Percentiles rank a stretch among this genome's conserved stretches.
Conservation (phyloP, 2,113 vertebrate genomes). For the Oriolus oriolus region DNA sequence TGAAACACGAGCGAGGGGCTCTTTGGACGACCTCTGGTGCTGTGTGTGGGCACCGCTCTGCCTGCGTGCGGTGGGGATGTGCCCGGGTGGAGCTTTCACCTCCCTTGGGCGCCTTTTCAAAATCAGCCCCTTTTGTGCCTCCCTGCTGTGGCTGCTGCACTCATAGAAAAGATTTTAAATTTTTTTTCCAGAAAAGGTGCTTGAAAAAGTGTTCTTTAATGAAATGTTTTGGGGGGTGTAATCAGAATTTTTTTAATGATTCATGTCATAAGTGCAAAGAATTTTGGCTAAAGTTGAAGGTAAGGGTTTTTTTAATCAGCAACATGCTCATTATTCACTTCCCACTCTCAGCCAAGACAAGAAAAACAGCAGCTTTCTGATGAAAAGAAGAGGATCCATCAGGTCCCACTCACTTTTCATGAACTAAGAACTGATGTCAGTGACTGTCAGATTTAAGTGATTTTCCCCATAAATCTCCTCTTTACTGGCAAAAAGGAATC, state of each 20-base stretch:
- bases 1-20: fast-evolving
- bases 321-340: constrained; percentile 61
- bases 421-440: constrained; percentile 67
- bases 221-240: constrained; percentile 2
- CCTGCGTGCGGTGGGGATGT: fast-evolving
- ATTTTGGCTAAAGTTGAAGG: constrained; percentile 37
- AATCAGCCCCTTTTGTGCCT: neutral
- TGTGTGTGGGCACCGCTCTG: fast-evolving
- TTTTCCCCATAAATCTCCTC: constrained; percentile 67
- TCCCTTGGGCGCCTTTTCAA: neutral
- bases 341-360: constrained; percentile 53
- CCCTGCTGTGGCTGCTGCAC: neutral
- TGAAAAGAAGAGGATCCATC: constrained; percentile 61
- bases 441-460: constrained; percentile 67
- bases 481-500: constrained; percentile 63
- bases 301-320: constrained; percentile 55
- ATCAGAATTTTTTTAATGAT: constrained; percentile 32
- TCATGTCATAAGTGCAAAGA: constrained; percentile 44
- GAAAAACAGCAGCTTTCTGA: constrained; percentile 57
- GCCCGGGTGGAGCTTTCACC: neutral
- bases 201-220: constrained; percentile 6
- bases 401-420: constrained; percentile 66
- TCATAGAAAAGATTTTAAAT: neutral
- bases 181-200: neutral
- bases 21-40: fast-evolving